Base-by-base conservation (phyloP, 1,140 invertebrate species). In the Drosophila repletoides region DNA sequence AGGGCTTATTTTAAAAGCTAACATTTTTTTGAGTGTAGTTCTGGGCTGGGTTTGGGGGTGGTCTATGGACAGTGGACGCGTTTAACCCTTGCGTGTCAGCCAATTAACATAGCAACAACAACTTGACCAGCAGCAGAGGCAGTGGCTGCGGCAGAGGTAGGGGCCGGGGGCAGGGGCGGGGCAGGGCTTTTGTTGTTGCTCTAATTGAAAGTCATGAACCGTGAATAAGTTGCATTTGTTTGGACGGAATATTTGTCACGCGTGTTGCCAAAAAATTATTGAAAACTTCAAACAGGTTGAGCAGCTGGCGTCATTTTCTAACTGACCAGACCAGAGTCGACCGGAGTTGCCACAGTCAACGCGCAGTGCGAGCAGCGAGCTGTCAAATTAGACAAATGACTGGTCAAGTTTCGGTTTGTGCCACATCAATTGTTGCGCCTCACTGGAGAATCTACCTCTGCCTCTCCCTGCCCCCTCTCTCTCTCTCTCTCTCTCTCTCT, bases 181-280 rank as follows among this genome's bases (percentile, higher is more conserved):
- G 51, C n/a, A 12, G 5, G 12, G 49, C 52, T 43, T 56, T 71
- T 59, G 40, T 36, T 60, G 36, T 29, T 31, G 17, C 46, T 51
- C 74, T 86, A 86, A 86, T 86, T 86, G 80, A 86, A 86, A 86
- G 80, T 86, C 80, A 86, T 86, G 76, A 67, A 68, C 72, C 36
- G 55, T 61, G 34, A 71, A 71, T 67, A 71, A 60, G 28, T 34
- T 59, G 51, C 48, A 61, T 64, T 71, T 72, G 68, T 56, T 60
- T 68, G 40, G 55, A 17, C 53, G 48, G 31, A 40, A 72, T 36
- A 63, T 63, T 76, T 76, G 56, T 66, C 59, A 56, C 49, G 56
- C 48, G 53, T 48, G 26, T 31, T 49, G n/a, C n/a, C n/a, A n/a
- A n/a, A n/a, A n/a, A n/a, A n/a, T n/a, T n/a, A n/a, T 38, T 51